Percentiles rank a stretch among this genome's conserved stretches.
phyloP scores from a whole-genome alignment of 1,140 invertebrate genomes.

The Acyrthosiphon pisum region DNA sequence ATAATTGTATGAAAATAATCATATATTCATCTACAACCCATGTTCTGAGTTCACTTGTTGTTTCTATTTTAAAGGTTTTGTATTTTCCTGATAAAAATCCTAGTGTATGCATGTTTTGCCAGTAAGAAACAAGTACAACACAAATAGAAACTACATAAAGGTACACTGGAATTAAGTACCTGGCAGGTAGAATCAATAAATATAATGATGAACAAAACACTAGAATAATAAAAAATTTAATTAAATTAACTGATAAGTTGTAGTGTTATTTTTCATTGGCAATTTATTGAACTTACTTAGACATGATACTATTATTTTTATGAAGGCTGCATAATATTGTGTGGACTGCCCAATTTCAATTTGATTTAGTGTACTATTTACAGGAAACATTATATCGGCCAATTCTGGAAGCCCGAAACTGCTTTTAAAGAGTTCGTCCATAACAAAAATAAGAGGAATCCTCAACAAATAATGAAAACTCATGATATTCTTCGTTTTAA shows the following conservation, averaged over 20 bases:
- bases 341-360: conserved; percentile 58
- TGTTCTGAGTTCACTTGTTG: conserved; percentile 73
- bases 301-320: conserved; percentile 69
- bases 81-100: conserved; percentile 67
- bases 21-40: conserved; percentile 69
- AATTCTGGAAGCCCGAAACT: conserved; percentile 50
- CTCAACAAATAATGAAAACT: conserved; percentile 42
- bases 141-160: conserved; percentile 82
- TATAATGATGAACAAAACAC: conserved; percentile 78
- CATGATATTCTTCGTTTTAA: neutral
- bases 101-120: conserved; percentile 76
- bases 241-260: neutral
- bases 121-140: conserved; percentile 83
- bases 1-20: neutral
- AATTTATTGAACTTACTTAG: conserved; percentile 65
- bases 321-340: conserved; percentile 63
- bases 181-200: conserved; percentile 82
- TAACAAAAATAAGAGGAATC: conserved; percentile 58
- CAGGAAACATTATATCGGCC: neutral
- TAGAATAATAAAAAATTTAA: conserved; percentile 66
- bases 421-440: conserved; percentile 58
- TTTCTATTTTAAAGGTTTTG: conserved; percentile 65
- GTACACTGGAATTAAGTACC: conserved; percentile 85
- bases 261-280: neutral
- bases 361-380: neutral